Evolutionary conservation across 2,797 vertebrate genomes (phyloP).

Genomic region (Argya squamiceps): DNA sequence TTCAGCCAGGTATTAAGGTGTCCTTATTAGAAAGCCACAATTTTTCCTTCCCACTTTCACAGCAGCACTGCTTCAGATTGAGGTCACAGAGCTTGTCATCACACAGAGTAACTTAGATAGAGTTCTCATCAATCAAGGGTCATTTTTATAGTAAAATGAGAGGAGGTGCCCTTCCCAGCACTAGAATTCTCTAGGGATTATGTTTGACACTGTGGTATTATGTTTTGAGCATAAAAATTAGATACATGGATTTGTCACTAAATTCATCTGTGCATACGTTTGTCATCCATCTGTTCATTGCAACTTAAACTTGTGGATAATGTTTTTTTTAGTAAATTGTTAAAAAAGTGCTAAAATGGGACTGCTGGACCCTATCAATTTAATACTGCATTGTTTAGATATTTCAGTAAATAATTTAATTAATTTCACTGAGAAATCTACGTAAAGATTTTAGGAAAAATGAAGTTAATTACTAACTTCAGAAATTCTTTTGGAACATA

Average conservation of each 20-base stretch:
- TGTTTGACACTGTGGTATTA: slow-evolving; percentile 61
- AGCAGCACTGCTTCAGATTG: not conserved
- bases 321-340: slow-evolving; percentile 54
- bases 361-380: slow-evolving; percentile 34
- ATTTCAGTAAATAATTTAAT: slow-evolving; percentile 38
- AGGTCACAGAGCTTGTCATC: not conserved
- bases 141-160: slow-evolving; percentile 30
- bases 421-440: not conserved
- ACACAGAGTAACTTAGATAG: not conserved
- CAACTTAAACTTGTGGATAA: slow-evolving; percentile 49
- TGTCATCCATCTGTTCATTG: slow-evolving; percentile 70
- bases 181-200: slow-evolving; percentile 38
- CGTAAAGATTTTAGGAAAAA: not conserved
- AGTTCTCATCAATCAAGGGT: not conserved
- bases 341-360: slow-evolving; percentile 44
- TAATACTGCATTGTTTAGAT: slow-evolving; percentile 59
- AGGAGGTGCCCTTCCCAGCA: slow-evolving; percentile 19
- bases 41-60: not conserved
- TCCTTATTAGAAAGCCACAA: slow-evolving; percentile 3
- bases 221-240: slow-evolving; percentile 65
- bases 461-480: not conserved
- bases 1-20: slow-evolving; percentile 17
- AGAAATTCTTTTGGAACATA: not conserved
- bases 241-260: slow-evolving; percentile 67
- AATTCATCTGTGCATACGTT: slow-evolving; percentile 69